Evolutionary conservation across 2,888 invertebrate species (phyloP).

Genomic region (Chloroclysta siterata): DNA sequence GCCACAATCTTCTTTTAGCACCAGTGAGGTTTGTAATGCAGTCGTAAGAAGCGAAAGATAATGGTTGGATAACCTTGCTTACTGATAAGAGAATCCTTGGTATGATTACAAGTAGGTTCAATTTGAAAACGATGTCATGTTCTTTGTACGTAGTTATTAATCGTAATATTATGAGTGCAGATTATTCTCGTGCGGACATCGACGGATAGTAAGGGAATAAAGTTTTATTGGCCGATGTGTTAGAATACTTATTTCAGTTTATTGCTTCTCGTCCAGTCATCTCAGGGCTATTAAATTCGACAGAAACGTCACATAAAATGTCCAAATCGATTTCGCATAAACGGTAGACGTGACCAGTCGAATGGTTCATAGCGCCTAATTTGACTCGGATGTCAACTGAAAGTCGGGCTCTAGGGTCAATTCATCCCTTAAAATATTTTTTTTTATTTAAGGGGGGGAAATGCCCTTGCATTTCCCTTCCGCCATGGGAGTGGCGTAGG

Average conservation of each 20-base stretch:
- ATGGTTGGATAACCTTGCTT: background rate
- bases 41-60: background rate
- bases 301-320: conserved; percentile 82
- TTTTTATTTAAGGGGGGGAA: too few species aligned
- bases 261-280: conserved; percentile 79
- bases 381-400: conserved; percentile 52
- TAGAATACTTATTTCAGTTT: conserved; percentile 80
- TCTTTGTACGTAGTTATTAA: background rate
- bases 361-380: conserved; percentile 68
- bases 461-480: too few species aligned
- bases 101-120: background rate
- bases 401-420: conserved; percentile 13
- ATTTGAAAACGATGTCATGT: background rate
- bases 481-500: too few species aligned
- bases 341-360: conserved; percentile 78
- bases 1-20: conserved; percentile 57
- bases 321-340: conserved; percentile 82
- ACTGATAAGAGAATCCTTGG: too few species aligned
- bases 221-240: conserved; percentile 78
- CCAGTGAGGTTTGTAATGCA: conserved; percentile 3
- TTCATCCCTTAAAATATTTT: too few species aligned
- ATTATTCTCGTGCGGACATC: conserved; percentile 38
- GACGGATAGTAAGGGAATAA: conserved; percentile 64
- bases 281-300: conserved; percentile 79
- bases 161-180: conserved; percentile 26